A percentile compares a stretch with the other conserved stretches of the same genome.
Evolutionary conservation across 1,140 invertebrate genomes (phyloP).

Genomic region (Brachionus koreanus): DNA sequence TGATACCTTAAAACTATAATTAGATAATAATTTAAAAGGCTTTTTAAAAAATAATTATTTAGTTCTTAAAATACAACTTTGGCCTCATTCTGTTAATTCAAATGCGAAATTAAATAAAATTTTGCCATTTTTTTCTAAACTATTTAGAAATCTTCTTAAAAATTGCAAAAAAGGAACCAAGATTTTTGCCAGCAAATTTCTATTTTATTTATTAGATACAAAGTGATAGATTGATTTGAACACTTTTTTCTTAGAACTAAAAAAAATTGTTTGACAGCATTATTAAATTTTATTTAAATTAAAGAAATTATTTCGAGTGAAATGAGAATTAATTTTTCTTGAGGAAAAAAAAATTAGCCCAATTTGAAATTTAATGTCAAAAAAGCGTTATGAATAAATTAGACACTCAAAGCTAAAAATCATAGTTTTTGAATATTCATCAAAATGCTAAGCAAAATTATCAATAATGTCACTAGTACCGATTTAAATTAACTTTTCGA

Average conservation of each 20-base stretch:
- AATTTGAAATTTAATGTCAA: slow-evolving; percentile 12
- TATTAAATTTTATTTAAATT: neutral
- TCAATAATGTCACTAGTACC: neutral
- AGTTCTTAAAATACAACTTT: too few relatives aligned
- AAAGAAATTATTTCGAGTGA: neutral
- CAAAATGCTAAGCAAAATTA: slow-evolving; percentile 12
- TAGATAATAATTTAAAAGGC: too few relatives aligned
- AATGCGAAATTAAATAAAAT: too few relatives aligned
- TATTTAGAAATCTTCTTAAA: too few relatives aligned
- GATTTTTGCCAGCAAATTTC: too few relatives aligned
- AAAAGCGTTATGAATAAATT: slow-evolving; percentile 37
- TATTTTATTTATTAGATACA: too few relatives aligned
- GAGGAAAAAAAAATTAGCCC: neutral
- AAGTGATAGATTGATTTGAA: neutral
- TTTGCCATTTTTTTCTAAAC: too few relatives aligned
- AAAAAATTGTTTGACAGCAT: too few relatives aligned
- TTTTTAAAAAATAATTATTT: too few relatives aligned
- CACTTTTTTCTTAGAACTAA: neutral
- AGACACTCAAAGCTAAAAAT: neutral
- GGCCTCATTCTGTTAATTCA: too few relatives aligned
- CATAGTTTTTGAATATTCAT: neutral
- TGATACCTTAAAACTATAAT: too few relatives aligned
- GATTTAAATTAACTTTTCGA: neutral
- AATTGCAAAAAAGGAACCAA: too few relatives aligned
- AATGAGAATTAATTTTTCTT: neutral